These are phyloP conservation scores for Drosophila gunungcola DNA, from an alignment of 1,140 invertebrate species.

Conservation along the genomic window DNA sequence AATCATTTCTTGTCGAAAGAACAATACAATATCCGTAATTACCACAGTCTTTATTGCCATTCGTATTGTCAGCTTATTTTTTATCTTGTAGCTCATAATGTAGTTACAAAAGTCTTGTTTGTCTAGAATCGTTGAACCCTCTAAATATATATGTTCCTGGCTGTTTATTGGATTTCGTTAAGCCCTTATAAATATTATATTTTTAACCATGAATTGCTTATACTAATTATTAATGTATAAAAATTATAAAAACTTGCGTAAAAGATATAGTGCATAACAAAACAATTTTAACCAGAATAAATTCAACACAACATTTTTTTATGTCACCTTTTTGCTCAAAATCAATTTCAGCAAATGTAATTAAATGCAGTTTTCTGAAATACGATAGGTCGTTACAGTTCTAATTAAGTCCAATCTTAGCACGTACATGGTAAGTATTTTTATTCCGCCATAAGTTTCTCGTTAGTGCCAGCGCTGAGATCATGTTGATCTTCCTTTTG, in stretches of 20 bases:
- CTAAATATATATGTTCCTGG: background rate
- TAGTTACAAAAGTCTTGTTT: background rate
- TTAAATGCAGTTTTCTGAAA: background rate
- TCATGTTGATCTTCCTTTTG: slow-evolving; percentile 6
- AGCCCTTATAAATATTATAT: no score
- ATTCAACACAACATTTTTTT: no score
- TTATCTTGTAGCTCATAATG: slow-evolving; percentile 6
- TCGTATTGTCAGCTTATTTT: slow-evolving; percentile 13
- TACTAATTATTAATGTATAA: no score
- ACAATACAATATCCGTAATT: slow-evolving; percentile 10
- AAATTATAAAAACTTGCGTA: no score
- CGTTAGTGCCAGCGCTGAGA: slow-evolving; percentile 21
- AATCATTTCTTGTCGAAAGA: slow-evolving; percentile 5
- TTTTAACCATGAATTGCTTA: no score
- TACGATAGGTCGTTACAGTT: background rate
- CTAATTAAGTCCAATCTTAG: background rate
- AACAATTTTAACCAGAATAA: no score
- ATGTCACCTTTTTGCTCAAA: background rate
- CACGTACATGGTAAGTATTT: slow-evolving; percentile 3
- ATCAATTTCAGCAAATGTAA: background rate
- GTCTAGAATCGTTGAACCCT: background rate
- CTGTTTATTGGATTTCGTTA: background rate
- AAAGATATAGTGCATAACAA: no score
- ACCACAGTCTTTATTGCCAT: slow-evolving; percentile 11
- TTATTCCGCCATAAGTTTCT: slow-evolving; percentile 58